These are phyloP conservation scores for Dolomedes plantarius DNA, from an alignment of 2,888 invertebrate species.

Conservation along the genomic window DNA sequence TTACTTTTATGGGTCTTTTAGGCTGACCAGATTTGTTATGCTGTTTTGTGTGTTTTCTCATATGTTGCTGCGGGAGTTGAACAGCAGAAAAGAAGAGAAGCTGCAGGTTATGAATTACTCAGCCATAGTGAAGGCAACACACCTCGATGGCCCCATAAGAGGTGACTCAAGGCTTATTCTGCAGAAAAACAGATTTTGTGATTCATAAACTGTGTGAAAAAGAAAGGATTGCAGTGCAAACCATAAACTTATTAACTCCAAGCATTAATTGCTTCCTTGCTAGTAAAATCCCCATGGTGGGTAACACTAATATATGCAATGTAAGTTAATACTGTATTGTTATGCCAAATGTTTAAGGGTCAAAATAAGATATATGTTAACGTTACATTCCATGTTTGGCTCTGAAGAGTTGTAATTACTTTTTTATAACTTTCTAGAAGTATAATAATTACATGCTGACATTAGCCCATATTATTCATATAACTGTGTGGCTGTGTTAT, in stretches of 20 bases:
- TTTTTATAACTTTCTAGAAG: slow-evolving; percentile 57
- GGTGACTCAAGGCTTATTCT: slow-evolving; percentile 32
- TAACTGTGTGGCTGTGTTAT: slow-evolving; percentile 43
- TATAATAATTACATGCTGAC: slow-evolving; percentile 1
- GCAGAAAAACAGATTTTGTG: not conserved
- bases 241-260: not conserved
- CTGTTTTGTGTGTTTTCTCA: slow-evolving; percentile 98
- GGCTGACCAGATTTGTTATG: slow-evolving; percentile 99
- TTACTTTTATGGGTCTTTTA: slow-evolving; percentile 78
- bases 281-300: not conserved
- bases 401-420: slow-evolving; percentile 46
- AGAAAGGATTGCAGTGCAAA: not conserved
- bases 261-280: slow-evolving; percentile 7
- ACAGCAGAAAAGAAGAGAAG: slow-evolving; percentile 73
- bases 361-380: slow-evolving; percentile 32
- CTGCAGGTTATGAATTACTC: slow-evolving; percentile 58
- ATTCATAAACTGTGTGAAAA: not conserved
- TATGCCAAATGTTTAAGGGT: slow-evolving; percentile 54
- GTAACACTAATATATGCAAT: slow-evolving; percentile 46
- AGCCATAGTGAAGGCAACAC: slow-evolving; percentile 61
- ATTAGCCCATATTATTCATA: slow-evolving; percentile 29
- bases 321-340: slow-evolving; percentile 38
- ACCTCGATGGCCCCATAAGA: slow-evolving; percentile 60
- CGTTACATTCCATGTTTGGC: slow-evolving; percentile 29
- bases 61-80: slow-evolving; percentile 92